A percentile compares a stretch with the other conserved stretches of the same genome.
Evolutionary conservation across 2,888 invertebrate species (phyloP).

Genomic region (Oligia fasciuncula): DNA sequence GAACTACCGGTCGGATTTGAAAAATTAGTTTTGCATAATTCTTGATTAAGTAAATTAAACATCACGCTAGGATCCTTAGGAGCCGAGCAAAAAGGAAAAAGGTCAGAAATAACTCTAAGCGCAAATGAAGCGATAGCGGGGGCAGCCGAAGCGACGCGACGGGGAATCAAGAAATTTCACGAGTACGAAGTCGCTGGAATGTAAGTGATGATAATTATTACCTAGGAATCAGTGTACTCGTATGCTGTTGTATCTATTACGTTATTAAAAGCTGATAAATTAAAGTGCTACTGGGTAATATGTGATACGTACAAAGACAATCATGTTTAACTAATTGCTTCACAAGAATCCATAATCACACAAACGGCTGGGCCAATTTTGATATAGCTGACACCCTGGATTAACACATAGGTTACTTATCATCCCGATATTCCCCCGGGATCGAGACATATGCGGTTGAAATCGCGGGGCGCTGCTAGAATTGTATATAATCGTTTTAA

Average conservation of each 20-base stretch:
- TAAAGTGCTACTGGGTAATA: slow-evolving; percentile 4
- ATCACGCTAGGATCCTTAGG: not conserved
- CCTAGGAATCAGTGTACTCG: not conserved
- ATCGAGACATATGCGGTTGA: too few relatives aligned
- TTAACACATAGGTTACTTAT: too few relatives aligned
- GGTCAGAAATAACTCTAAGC: not conserved
- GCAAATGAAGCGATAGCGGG: not conserved
- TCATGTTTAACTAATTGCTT: not conserved
- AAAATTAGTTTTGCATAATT: too few relatives aligned
- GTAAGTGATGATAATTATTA: not conserved
- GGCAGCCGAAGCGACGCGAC: not conserved
- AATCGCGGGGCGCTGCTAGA: too few relatives aligned
- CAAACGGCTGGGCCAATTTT: too few relatives aligned
- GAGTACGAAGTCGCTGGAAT: not conserved
- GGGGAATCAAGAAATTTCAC: not conserved
- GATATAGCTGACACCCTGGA: too few relatives aligned
- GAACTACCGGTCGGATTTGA: not conserved
- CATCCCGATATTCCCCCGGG: too few relatives aligned
- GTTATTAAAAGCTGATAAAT: not conserved
- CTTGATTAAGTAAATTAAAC: not conserved
- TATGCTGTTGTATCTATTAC: not conserved
- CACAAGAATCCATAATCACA: not conserved
- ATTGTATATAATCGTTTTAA: not conserved
- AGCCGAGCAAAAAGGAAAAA: not conserved
- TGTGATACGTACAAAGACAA: slow-evolving; percentile 1